Percentiles rank a stretch among this genome's conserved stretches.
Conservation (phyloP, 2,888 invertebrate genomes). For the Agrypnus murinus region DNA sequence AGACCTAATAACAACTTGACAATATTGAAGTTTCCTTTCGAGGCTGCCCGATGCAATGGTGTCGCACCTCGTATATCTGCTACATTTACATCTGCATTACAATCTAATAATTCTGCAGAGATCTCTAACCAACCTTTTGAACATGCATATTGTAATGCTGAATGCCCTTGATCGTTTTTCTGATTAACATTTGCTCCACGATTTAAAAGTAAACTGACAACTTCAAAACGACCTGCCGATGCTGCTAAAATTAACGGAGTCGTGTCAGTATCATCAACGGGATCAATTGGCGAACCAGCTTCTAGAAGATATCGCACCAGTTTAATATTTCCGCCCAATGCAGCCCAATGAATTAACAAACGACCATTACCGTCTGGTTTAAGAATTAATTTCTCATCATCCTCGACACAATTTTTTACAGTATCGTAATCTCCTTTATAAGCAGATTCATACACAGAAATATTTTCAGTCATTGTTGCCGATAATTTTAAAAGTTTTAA, state of each 20-base stretch:
- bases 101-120: conserved; percentile 78
- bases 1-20: conserved; percentile 79
- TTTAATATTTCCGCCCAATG: conserved; percentile 84
- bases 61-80: conserved; percentile 81
- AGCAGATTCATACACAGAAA: conserved; percentile 77
- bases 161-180: conserved; percentile 83
- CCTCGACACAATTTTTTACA: conserved; percentile 77
- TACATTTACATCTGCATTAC: conserved; percentile 82
- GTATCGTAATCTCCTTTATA: conserved; percentile 82
- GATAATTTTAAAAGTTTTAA: no score
- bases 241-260: conserved; percentile 88
- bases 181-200: conserved; percentile 84
- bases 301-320: conserved; percentile 82
- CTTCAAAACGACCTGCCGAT: conserved; percentile 83
- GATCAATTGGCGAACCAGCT: conserved; percentile 79
- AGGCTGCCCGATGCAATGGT: conserved; percentile 86
- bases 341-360: conserved; percentile 86
- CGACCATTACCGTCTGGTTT: conserved; percentile 76
- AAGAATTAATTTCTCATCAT: conserved; percentile 72
- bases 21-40: conserved; percentile 81
- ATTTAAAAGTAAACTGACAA: conserved; percentile 79
- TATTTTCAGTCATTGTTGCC: conserved; percentile 18
- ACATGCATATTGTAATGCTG: conserved; percentile 88
- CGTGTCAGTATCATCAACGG: conserved; percentile 83
- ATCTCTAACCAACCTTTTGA: conserved; percentile 89